These are phyloP conservation scores for Allolobophora icterica DNA, from an alignment of 2,888 invertebrate species.

Conservation along the genomic window DNA sequence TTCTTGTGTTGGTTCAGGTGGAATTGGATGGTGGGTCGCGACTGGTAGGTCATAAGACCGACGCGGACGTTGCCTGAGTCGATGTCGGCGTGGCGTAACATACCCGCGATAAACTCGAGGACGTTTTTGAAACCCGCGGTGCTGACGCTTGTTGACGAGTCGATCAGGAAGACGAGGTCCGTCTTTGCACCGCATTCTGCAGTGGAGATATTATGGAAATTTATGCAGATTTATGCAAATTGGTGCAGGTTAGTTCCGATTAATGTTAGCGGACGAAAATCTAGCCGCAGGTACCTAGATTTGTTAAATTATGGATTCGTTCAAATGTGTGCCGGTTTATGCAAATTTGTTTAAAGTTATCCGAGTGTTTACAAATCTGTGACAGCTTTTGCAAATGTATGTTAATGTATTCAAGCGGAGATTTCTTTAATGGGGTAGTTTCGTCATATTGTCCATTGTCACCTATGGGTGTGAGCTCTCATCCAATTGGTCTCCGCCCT, in stretches of 20 bases:
- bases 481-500: too few relatives aligned
- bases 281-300: too few relatives aligned
- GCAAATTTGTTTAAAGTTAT: neutral
- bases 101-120: conserved; percentile 41
- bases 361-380: neutral
- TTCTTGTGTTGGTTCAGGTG: conserved; percentile 40
- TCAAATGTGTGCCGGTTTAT: too few relatives aligned
- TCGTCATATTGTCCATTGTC: too few relatives aligned
- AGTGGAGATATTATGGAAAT: neutral
- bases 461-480: too few relatives aligned
- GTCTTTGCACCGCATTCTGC: conserved; percentile 40
- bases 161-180: conserved; percentile 46
- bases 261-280: too few relatives aligned
- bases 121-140: conserved; percentile 41
- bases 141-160: conserved; percentile 44
- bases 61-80: conserved; percentile 44
- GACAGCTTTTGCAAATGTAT: neutral
- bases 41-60: conserved; percentile 44
- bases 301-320: too few relatives aligned
- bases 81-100: conserved; percentile 43
- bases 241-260: too few relatives aligned
- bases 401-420: neutral
- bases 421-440: too few relatives aligned
- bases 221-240: neutral
- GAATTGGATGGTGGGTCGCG: conserved; percentile 38